Evolutionary conservation across 2,888 invertebrate species (phyloP), one percentile per base, ranked within the genome.

Genomic region (Phengaris alcon): DNA sequence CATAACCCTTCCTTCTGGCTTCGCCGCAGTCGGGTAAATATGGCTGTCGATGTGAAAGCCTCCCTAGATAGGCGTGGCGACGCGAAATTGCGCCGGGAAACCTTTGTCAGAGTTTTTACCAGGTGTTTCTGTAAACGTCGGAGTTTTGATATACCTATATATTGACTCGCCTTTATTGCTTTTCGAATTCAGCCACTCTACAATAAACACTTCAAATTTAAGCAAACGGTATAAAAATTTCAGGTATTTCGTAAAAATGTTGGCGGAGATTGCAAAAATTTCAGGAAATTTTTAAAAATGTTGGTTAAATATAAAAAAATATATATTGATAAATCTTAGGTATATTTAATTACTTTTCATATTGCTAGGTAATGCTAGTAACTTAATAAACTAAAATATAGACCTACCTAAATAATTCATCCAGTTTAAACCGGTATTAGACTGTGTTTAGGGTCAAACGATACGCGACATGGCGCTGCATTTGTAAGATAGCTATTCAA

Each of bases 51-150:
- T 72, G 72, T 72, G 72, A 13, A 72, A 12, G 35, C 35, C 22
- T 54, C 54, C 54, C 52, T 52, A 72, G 55, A 76, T 80, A 81
- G 83, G 85, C 80, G 85, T 82, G 84, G 77, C 82, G 81, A 81
- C 80, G 82, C 82, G 84, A 85, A 86, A 86, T 86, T 85, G 85
- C 82, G 82, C 82, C 81, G 80, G 78, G 79, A 81, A 78, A 81
- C 83, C 85, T 85, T 86, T 86, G 85, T 85, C 78, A 78, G 78
- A 76, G 84, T 85, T 85, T 82, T 70, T 55, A 46, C 70, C 70
- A 82, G 83, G 73, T 75, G 76, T 74, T 73, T n/a, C 74, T 75
- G 73, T 73, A 57, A 72, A 73, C 75, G 73, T 35, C 75, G 44
- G 73, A 73, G 57, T 72, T 72, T 72, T 72, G 72, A 72, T 72